These are phyloP conservation scores for Himantopus leucocephalus DNA, from an alignment of 2,113 vertebrate species.

Conservation along the genomic window DNA sequence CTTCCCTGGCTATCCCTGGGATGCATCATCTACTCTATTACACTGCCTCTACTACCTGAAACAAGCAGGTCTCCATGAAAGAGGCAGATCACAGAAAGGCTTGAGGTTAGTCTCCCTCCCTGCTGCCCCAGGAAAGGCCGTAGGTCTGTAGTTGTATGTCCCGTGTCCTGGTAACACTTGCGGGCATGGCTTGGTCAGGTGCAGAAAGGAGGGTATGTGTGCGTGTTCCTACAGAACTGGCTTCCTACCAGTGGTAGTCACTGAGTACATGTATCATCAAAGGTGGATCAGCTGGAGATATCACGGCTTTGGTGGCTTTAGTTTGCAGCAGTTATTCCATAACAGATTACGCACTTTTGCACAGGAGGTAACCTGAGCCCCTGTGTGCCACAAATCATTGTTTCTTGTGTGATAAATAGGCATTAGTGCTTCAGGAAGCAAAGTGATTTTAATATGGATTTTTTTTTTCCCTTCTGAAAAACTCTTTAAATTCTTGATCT, in stretches of 20 bases:
- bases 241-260: not conserved
- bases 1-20: not conserved
- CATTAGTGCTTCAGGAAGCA: not conserved
- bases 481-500: not conserved
- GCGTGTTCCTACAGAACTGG: not conserved
- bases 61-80: not conserved
- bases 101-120: not conserved
- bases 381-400: not conserved
- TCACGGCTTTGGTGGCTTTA: not conserved
- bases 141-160: rapidly evolving
- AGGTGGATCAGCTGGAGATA: not conserved
- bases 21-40: not conserved
- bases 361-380: not conserved
- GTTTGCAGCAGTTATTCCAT: not conserved
- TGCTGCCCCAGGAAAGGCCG: not conserved
- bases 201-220: not conserved
- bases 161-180: not conserved
- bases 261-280: not conserved
- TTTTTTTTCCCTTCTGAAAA: not conserved
- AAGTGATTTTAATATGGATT: not conserved
- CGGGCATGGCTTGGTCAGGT: not conserved
- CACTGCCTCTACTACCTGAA: not conserved
- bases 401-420: not conserved
- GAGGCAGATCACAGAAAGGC: not conserved
- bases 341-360: not conserved